Base-by-base conservation (phyloP, 2,797 vertebrate genomes). In the Bradypodion pumilum region DNA sequence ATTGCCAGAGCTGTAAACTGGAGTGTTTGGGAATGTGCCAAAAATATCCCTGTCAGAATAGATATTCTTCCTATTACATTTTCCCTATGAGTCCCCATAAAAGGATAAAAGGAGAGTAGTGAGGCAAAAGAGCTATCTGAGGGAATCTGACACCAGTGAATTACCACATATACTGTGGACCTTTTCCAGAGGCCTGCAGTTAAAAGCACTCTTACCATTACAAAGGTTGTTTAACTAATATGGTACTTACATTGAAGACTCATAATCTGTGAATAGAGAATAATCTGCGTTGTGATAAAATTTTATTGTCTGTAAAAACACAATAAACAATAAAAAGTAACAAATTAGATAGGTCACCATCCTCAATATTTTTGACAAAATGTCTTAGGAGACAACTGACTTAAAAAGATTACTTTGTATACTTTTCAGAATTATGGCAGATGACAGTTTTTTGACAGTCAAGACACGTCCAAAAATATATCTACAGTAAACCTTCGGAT, bases 231-330 rank as follows among this genome's bases (percentile, higher is more conserved):
- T 32, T 32, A 13, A 59, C 35, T 66, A 25, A 21, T 37, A 32
- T 59, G 9, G 15, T 70, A 84, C 82, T 84, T 72, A 84, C 82
- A 84, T 2, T 12, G 40, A 8, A 29, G 9, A 2, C 35, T 12
- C 21, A 69, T 84, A 84, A 37, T 84, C 40, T 49, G 4, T 0
- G 23, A 12, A 2, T 29, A 37, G n/a, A 1, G 82, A 72, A 40
- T 84, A 84, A 72, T 78, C 52, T 5, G 7, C 12, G 4, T 62
- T 29, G 62, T 78, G 82, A 78, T 62, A 84, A 70, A 84, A 78
- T n/a, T 49, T 84, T 3, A 77, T 1, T 29, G 82, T 84, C 82
- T 84, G 23, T 78, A 25, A 84, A n/a, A 21, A 19, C 40, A 78
- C 2, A 78, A 59, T 7, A 27, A 3, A 49, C 19, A 84, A 78